Conservation (phyloP, 2,113 vertebrate species). For the Loxodonta africana region DNA sequence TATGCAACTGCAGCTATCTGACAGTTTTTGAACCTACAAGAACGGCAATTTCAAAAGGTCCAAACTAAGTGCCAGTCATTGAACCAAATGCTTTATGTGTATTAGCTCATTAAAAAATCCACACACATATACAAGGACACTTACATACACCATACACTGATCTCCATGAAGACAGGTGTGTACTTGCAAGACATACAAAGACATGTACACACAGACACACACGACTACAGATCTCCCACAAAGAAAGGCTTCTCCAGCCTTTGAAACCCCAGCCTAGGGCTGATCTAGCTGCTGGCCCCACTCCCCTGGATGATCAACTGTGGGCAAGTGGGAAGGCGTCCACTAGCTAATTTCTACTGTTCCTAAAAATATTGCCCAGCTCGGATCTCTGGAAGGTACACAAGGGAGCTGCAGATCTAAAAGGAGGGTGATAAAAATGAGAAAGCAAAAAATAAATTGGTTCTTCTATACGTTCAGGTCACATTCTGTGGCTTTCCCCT, state of each 20-base stretch:
- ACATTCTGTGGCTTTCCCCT: constrained; percentile 13
- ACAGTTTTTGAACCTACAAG: constrained; percentile 14
- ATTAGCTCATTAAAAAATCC: constrained; percentile 25
- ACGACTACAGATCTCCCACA: neutral
- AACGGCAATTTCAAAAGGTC: constrained; percentile 38
- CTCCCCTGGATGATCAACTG: too few relatives aligned
- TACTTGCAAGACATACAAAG: constrained; percentile 7
- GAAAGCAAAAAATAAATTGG: constrained; percentile 78
- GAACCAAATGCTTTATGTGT: neutral
- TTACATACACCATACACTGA: neutral
- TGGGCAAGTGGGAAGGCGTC: neutral
- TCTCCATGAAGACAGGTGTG: neutral
- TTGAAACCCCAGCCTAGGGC: constrained; percentile 15
- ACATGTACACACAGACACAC: neutral
- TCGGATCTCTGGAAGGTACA: constrained; percentile 77
- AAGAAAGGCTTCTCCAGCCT: constrained; percentile 48
- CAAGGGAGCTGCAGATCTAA: constrained; percentile 71
- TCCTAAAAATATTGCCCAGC: constrained; percentile 75
- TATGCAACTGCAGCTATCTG: neutral
- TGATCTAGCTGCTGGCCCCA: constrained; percentile 38
- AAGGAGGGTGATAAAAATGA: constrained; percentile 79
- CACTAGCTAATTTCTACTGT: constrained; percentile 56
- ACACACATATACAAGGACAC: neutral
- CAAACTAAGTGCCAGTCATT: neutral
- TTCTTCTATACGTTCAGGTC: constrained; percentile 37